Conservation (phyloP, 2,113 vertebrate genomes). For the Macquaria ambigua region DNA sequence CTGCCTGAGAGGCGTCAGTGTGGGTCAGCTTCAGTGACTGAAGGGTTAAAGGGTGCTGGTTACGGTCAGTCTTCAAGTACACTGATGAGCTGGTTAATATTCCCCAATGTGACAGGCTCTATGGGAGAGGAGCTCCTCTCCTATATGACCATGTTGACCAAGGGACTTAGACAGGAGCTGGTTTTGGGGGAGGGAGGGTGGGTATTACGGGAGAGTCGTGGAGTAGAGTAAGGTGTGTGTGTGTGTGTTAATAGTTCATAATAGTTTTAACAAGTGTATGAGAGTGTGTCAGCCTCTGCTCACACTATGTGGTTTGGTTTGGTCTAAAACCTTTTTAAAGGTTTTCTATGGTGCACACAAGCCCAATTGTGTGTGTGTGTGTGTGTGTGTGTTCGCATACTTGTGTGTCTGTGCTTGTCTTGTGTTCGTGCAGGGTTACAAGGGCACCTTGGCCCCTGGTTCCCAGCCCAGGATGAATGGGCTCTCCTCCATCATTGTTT, state of each 20-base stretch:
- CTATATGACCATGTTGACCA: slow-evolving; percentile 36
- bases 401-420: slow-evolving; percentile 56
- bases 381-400: slow-evolving; percentile 1
- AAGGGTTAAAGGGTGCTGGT: slow-evolving; percentile 60
- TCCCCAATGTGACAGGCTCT: slow-evolving; percentile 52
- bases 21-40: slow-evolving; percentile 35
- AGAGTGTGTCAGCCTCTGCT: neutral
- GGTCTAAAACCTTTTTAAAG: neutral
- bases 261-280: neutral
- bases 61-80: slow-evolving; percentile 67
- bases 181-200: neutral
- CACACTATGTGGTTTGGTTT: neutral
- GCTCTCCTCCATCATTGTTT: slow-evolving; percentile 87
- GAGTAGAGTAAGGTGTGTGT: neutral
- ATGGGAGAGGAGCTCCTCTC: slow-evolving; percentile 24
- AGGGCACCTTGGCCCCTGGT: slow-evolving; percentile 70
- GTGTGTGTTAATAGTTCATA: neutral
- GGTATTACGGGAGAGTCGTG: neutral
- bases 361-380: slow-evolving; percentile 15
- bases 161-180: slow-evolving; percentile 8
- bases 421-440: slow-evolving; percentile 64
- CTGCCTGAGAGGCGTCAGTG: neutral
- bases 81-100: slow-evolving; percentile 77
- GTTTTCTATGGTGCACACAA: slow-evolving; percentile 14
- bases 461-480: slow-evolving; percentile 85